A percentile compares a stretch with the other conserved stretches of the same genome.
These are phyloP conservation scores for Drosophila mulleri DNA, from an alignment of 2,888 invertebrate genomes.

Conservation along the genomic window DNA sequence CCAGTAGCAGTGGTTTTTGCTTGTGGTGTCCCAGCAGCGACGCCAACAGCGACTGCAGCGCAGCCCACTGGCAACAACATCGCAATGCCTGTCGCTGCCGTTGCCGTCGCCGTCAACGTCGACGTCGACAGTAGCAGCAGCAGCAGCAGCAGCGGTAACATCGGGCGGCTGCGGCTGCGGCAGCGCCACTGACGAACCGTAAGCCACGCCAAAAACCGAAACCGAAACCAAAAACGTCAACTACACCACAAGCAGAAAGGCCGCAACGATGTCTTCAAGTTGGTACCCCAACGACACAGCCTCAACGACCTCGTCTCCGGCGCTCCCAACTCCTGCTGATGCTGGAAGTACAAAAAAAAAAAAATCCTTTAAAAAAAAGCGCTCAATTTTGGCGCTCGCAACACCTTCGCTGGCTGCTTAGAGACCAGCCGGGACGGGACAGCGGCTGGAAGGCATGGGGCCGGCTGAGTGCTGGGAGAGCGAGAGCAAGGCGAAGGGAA, in stretches of 20 bases:
- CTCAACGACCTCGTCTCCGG: neutral
- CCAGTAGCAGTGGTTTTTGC: conserved; percentile 85
- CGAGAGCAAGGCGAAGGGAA: conserved; percentile 4
- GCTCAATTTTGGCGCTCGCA: conserved; percentile 71
- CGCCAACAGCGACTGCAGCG: conserved; percentile 26
- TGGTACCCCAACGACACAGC: conserved; percentile 37
- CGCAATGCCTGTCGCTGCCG: neutral
- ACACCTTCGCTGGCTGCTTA: conserved; percentile 56
- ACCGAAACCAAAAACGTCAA: conserved; percentile 77
- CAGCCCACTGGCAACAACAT: conserved; percentile 12
- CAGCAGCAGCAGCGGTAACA: neutral
- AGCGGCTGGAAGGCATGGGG: conserved; percentile 45
- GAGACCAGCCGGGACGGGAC: conserved; percentile 6
- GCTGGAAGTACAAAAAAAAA: conserved; percentile 60
- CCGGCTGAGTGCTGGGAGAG: neutral
- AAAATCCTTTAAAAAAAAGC: conserved; percentile 59
- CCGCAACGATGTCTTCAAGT: conserved; percentile 79
- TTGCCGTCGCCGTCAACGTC: neutral
- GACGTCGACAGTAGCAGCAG: conserved; percentile 4
- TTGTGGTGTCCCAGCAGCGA: conserved; percentile 78
- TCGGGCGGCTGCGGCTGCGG: neutral
- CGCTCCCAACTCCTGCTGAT: neutral
- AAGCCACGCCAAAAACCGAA: conserved; percentile 71
- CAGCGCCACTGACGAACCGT: conserved; percentile 47
- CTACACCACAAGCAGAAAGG: conserved; percentile 80